These are phyloP conservation scores for Regulus satrapa DNA, from an alignment of 2,113 vertebrate genomes.

Conservation along the genomic window DNA sequence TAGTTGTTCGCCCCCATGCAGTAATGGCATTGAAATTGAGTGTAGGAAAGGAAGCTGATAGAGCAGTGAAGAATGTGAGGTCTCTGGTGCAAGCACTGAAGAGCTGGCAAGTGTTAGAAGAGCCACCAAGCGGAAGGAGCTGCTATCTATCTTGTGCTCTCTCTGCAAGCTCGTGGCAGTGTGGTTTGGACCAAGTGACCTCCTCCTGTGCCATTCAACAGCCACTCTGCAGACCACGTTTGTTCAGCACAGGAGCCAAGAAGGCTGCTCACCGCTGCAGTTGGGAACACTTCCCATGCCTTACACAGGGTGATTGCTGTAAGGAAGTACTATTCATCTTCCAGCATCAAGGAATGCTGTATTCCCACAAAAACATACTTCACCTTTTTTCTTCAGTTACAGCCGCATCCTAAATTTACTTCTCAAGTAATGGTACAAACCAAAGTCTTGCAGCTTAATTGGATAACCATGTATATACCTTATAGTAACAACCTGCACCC, in stretches of 20 bases:
- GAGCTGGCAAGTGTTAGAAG: neutral
- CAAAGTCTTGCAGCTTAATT: neutral
- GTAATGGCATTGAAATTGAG: neutral
- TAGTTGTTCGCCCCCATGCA: rapidly evolving
- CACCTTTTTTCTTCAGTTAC: neutral
- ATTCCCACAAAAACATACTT: neutral
- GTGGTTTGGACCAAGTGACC: neutral
- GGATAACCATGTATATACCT: neutral
- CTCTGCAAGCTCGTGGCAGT: rapidly evolving
- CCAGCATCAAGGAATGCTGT: neutral
- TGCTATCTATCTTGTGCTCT: rapidly evolving
- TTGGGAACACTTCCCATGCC: neutral
- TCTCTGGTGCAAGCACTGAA: neutral
- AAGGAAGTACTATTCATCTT: neutral
- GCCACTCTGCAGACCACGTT: rapidly evolving
- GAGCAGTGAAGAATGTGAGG: neutral
- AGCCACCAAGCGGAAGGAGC: neutral
- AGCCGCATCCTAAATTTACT: neutral
- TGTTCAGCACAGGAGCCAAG: neutral
- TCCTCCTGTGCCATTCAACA: neutral
- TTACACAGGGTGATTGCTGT: rapidly evolving
- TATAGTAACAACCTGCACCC: neutral
- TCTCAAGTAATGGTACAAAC: neutral
- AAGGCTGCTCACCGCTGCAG: rapidly evolving
- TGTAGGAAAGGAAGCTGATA: neutral